Conservation (phyloP, 2,113 vertebrate species). For the Corapipo altera region DNA sequence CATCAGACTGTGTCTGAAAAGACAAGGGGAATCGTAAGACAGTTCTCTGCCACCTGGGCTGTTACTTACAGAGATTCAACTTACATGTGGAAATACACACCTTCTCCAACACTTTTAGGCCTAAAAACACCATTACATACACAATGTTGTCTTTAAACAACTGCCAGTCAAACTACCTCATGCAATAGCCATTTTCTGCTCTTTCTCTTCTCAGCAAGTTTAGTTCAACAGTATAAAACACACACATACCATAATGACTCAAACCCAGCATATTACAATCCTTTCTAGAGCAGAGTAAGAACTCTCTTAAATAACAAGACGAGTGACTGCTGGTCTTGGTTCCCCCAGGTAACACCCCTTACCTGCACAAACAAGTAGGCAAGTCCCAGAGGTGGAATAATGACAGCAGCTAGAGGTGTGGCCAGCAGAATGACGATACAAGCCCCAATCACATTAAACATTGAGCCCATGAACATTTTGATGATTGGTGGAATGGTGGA, state of each 20-base stretch:
- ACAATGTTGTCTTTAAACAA: background rate
- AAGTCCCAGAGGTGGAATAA: slow-evolving; percentile 88
- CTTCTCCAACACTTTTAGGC: background rate
- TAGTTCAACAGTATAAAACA: background rate
- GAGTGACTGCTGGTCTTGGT: background rate
- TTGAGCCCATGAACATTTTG: slow-evolving; percentile 96
- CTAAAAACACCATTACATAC: background rate
- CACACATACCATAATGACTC: background rate
- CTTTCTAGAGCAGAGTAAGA: background rate
- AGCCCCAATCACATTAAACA: slow-evolving; percentile 86
- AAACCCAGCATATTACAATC: background rate
- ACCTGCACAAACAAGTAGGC: slow-evolving; percentile 96
- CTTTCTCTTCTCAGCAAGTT: background rate
- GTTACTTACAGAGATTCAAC: background rate
- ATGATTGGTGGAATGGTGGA: slow-evolving; percentile 88
- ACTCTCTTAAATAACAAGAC: background rate
- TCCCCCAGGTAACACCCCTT: background rate
- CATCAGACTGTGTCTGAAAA: background rate
- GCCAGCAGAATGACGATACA: slow-evolving; percentile 88
- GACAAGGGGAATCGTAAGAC: background rate
- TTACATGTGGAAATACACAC: too few relatives aligned
- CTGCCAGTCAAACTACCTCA: background rate
- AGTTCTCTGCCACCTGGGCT: background rate
- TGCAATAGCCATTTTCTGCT: background rate
- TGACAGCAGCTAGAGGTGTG: slow-evolving; percentile 84